phyloP scores from a whole-genome alignment of 2,113 vertebrate species.

The Mustela lutreola region DNA sequence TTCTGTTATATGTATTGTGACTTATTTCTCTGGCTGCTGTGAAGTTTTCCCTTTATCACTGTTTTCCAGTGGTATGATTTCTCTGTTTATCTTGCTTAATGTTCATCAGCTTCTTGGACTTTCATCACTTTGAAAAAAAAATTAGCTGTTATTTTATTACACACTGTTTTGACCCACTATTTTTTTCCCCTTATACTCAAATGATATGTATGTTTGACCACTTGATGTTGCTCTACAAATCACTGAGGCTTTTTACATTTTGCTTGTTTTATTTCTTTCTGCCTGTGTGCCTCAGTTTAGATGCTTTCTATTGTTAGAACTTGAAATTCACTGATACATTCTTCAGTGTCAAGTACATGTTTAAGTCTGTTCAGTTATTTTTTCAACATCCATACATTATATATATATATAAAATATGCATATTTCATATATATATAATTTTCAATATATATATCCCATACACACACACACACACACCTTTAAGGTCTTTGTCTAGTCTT shows the following conservation, averaged over 20 bases:
- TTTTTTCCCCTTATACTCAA: not conserved
- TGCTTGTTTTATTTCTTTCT: not conserved
- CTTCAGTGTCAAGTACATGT: not conserved
- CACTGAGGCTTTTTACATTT: not conserved
- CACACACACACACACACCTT: not conserved
- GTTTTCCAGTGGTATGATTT: not conserved
- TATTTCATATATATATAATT: too few relatives aligned
- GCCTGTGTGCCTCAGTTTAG: not conserved
- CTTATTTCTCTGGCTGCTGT: not conserved
- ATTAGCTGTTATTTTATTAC: not conserved
- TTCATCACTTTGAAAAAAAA: not conserved
- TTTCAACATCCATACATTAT: not conserved
- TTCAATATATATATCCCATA: too few relatives aligned
- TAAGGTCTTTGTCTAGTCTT: not conserved
- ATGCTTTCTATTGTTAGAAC: not conserved
- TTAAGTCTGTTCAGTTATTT: not conserved
- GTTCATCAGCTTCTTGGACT: not conserved
- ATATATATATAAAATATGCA: too few relatives aligned
- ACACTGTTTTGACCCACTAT: not conserved
- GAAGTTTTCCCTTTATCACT: not conserved
- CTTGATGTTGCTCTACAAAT: not conserved
- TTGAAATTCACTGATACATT: not conserved
- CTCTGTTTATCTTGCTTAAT: not conserved
- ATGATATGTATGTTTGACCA: not conserved
- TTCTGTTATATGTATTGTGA: not conserved